These are phyloP conservation scores for Rhegmatorhina hoffmannsi DNA, from an alignment of 2,113 vertebrate species.

Conservation along the genomic window DNA sequence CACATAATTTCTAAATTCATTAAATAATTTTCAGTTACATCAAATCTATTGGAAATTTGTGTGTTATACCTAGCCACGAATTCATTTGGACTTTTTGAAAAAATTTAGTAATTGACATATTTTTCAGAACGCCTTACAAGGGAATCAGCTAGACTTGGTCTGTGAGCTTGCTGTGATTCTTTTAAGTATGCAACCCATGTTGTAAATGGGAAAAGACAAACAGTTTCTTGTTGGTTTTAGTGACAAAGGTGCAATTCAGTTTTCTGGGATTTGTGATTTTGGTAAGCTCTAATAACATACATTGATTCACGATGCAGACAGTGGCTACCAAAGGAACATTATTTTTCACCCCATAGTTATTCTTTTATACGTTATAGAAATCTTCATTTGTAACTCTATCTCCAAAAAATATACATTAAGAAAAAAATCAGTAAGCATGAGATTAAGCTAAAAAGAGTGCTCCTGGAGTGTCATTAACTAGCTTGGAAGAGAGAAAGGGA, in stretches of 20 bases:
- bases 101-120: neutral
- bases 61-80: neutral
- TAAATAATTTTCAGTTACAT: neutral
- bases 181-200: neutral
- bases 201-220: neutral
- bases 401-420: neutral
- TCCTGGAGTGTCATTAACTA: neutral
- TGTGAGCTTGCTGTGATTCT: neutral
- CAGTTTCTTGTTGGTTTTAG: neutral
- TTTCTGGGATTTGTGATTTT: neutral
- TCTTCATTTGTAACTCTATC: neutral
- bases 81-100: neutral
- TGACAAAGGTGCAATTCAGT: neutral
- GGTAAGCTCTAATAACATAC: neutral
- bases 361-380: neutral
- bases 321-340: neutral
- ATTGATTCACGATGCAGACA: neutral
- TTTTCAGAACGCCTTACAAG: neutral
- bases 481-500: neutral
- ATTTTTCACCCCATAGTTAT: neutral
- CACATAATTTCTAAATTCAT: neutral
- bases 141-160: neutral
- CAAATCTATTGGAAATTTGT: neutral
- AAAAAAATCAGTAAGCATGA: neutral
- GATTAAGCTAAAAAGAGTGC: neutral